Percentiles rank a stretch among this genome's conserved stretches.
Conservation (phyloP, 1,140 invertebrate genomes). For the Atta texana region DNA sequence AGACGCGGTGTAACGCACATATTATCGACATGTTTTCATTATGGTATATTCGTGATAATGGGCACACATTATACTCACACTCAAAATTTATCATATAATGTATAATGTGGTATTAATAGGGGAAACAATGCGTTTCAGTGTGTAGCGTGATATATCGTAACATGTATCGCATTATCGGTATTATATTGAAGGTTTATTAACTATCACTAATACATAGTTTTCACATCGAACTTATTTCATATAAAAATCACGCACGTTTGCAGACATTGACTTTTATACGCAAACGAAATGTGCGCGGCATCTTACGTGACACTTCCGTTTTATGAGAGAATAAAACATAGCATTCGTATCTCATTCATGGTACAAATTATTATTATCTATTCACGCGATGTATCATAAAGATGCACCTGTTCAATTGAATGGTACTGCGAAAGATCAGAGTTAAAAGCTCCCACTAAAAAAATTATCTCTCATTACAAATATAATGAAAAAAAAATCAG, state of each 20-base stretch:
- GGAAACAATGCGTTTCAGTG: constrained; percentile 7
- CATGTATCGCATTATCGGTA: not conserved
- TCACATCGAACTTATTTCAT: not conserved
- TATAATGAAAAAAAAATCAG: not conserved
- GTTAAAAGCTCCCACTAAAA: not conserved
- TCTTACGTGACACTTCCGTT: not conserved
- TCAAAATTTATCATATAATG: constrained; percentile 29
- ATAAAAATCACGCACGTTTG: constrained; percentile 16
- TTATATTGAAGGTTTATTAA: constrained; percentile 28
- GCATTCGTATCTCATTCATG: constrained; percentile 20
- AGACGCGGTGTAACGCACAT: constrained; percentile 24
- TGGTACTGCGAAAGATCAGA: not conserved
- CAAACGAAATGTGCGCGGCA: not conserved
- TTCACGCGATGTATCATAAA: constrained; percentile 9
- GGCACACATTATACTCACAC: not conserved
- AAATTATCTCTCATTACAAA: not conserved
- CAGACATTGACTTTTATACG: constrained; percentile 15
- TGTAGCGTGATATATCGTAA: not conserved
- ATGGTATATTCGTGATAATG: constrained; percentile 23
- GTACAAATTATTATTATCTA: constrained; percentile 22
- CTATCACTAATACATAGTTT: constrained; percentile 3
- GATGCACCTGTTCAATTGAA: constrained; percentile 15
- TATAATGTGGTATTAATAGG: constrained; percentile 1
- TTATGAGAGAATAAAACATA: constrained; percentile 24
- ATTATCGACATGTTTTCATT: constrained; percentile 30